Conservation (phyloP, 2,797 vertebrate species). For the Gadopsis marmoratus region DNA sequence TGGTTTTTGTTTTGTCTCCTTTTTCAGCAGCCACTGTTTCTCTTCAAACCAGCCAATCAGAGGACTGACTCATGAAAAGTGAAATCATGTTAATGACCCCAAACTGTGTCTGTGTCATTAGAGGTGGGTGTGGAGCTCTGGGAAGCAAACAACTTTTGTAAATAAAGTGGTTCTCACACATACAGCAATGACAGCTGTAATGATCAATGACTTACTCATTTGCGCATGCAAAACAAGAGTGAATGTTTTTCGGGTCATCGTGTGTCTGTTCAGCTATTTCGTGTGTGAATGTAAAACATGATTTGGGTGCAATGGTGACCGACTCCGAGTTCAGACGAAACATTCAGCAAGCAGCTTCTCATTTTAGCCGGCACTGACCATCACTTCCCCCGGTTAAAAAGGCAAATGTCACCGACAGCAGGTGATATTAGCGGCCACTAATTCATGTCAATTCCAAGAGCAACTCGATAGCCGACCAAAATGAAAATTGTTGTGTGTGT, state of each 20-base stretch:
- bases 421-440: too few species aligned
- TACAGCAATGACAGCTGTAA: too few species aligned
- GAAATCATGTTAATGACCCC: background rate
- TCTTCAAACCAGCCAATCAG: background rate
- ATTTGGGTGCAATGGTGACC: background rate
- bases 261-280: background rate
- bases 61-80: background rate
- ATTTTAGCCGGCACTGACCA: background rate
- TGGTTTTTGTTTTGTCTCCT: background rate
- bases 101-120: slow-evolving; percentile 2
- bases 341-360: background rate
- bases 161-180: background rate
- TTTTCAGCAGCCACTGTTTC: background rate
- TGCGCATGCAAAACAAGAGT: background rate
- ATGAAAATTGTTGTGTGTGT: background rate
- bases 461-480: background rate
- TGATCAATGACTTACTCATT: background rate
- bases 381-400: background rate
- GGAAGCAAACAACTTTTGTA: background rate
- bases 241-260: background rate
- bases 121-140: background rate
- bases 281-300: background rate
- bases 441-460: too few species aligned
- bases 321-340: background rate
- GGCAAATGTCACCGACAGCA: too few species aligned